Base-by-base conservation (phyloP, 2,797 vertebrate genomes). In the Ataeniobius toweri region DNA sequence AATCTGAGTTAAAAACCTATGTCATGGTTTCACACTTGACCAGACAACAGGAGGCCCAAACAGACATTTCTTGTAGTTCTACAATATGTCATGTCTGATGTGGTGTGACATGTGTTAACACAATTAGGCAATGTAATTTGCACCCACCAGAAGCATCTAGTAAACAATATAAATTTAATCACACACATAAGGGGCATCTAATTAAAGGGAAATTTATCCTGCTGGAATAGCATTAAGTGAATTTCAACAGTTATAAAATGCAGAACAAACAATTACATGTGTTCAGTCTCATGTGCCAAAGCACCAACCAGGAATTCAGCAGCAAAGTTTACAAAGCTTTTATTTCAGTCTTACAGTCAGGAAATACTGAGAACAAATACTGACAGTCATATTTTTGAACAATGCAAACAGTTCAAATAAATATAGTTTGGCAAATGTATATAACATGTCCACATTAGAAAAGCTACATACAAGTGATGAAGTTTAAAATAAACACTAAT, bases 91-190 rank as follows among this genome's bases (percentile, higher is more conserved):
- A 6, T 31, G n/a, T 46, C 41, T 18, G 6, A 9, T 24, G 44
- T 75, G 44, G 70, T 75, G 73, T 68, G 67, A 82, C 50, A 36
- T 55, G 70, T 75, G 71, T 85, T 12, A 83, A 58, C 79, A 72
- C 84, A 58, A 81, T 77, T 76, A 53, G 53, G 68, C 85, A 80
- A 86, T 28, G 80, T 74, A 79, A 75, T 89, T 85, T 80, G 53
- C 71, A 71, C 24, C 63, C 10, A 61, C 79, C 39, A 7, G 63
- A 26, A 1, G 70, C 74, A 63, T 77, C 88, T 70, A 58, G 79
- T 83, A 90, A 91, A 91, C 89, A 88, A 78, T 79, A 83, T 74
- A 83, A 90, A 90, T 88, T 79, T 88, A 89, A 92, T 92, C 83
- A 77, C 80, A 75, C 86, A 85, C 86, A 83, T 75, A 51, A 87